Conservation (phyloP, 2,113 vertebrate species). For the Pomatostomus ruficeps region DNA sequence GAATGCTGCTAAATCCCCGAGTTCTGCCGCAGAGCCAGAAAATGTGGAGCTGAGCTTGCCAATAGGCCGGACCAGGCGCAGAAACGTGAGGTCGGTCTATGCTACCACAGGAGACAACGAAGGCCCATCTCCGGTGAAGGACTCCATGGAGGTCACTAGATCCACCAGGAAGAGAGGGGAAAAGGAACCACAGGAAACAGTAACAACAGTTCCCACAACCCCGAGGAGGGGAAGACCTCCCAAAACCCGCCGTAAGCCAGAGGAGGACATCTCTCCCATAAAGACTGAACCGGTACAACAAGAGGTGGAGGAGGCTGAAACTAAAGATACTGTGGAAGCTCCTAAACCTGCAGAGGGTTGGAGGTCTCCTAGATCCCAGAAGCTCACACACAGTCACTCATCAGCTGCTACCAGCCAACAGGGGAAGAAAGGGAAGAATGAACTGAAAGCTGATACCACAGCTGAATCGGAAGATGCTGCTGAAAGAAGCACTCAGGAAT, state of each 20-base stretch:
- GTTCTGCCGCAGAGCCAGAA: conserved; percentile 78
- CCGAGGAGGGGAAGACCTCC: conserved; percentile 88
- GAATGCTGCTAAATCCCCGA: conserved; percentile 83
- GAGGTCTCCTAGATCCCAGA: conserved; percentile 84
- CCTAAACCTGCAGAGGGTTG: conserved; percentile 66
- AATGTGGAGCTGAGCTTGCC: conserved; percentile 82
- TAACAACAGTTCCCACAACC: conserved; percentile 62
- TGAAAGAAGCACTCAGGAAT: conserved; percentile 49
- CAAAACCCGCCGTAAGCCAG: conserved; percentile 81
- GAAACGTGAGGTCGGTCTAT: conserved; percentile 93
- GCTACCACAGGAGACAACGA: conserved; percentile 87
- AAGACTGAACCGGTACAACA: conserved; percentile 76
- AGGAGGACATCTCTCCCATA: conserved; percentile 79
- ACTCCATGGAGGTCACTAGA: conserved; percentile 78
- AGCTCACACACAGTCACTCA: conserved; percentile 69
- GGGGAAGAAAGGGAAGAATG: conserved; percentile 80
- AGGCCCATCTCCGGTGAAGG: conserved; percentile 77
- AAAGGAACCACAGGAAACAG: conserved; percentile 82
- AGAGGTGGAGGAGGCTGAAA: conserved; percentile 77
- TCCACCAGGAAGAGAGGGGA: conserved; percentile 87
- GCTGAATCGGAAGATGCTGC: conserved; percentile 62
- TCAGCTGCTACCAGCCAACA: conserved; percentile 61
- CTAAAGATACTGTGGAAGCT: conserved; percentile 72
- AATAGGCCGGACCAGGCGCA: conserved; percentile 84
- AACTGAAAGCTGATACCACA: conserved; percentile 64